A percentile compares a stretch with the other conserved stretches of the same genome.
phyloP scores from a whole-genome alignment of 35 echinoderm and acorn worm species.

The Hemicentrotus pulcherrimus region DNA sequence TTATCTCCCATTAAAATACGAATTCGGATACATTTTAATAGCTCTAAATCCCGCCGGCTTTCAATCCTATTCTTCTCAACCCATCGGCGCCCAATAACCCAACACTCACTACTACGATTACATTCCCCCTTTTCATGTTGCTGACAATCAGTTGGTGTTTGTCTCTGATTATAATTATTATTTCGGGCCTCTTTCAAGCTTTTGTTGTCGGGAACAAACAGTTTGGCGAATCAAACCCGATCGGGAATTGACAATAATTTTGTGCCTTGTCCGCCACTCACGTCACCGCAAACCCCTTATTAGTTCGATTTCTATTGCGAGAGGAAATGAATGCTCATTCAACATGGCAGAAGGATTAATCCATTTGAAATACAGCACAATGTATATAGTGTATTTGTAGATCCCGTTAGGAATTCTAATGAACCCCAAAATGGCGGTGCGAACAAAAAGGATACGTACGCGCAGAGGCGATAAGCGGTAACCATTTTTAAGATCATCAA shows the following conservation, averaged over 20 bases:
- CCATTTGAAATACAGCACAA: neutral
- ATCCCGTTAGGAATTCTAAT: neutral
- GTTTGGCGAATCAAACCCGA: slow-evolving; percentile 14
- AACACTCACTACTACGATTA: neutral
- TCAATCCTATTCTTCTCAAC: neutral
- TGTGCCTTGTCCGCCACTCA: neutral
- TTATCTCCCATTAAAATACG: neutral
- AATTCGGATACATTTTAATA: slow-evolving; percentile 12
- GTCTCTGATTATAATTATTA: neutral
- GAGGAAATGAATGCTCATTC: neutral
- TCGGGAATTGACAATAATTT: neutral
- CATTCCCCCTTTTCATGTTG: neutral
- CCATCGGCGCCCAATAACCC: neutral
- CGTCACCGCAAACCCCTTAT: slow-evolving; percentile 1
- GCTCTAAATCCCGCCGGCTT: neutral
- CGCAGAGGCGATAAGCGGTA: neutral
- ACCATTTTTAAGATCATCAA: neutral
- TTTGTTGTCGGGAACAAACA: neutral
- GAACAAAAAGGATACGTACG: neutral
- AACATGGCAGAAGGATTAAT: neutral
- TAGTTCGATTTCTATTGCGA: neutral
- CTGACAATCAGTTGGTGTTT: neutral
- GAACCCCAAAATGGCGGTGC: neutral
- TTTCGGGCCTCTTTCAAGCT: neutral
- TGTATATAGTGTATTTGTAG: neutral